Percentiles rank a stretch among this genome's conserved stretches.
phyloP scores from a whole-genome alignment of 2,797 vertebrate species.

The Centropyge bicolor region DNA sequence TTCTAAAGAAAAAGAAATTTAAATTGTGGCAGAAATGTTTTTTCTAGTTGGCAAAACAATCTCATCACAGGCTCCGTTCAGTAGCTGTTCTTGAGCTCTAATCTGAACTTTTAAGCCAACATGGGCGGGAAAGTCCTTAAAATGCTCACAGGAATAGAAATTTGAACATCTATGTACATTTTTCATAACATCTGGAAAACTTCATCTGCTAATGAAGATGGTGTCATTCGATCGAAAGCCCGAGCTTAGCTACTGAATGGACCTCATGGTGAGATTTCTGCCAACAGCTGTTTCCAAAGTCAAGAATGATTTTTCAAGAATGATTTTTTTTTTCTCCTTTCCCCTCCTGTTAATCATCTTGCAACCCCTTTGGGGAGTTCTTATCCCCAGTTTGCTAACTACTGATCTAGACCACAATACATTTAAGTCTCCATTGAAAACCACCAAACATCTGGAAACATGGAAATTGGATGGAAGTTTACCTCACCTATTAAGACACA shows the following conservation, averaged over 20 bases:
- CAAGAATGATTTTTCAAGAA: not conserved
- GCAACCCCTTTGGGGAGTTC: not conserved
- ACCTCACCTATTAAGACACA: not conserved
- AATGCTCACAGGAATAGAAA: not conserved
- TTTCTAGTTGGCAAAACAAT: not conserved
- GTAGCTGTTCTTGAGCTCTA: not conserved
- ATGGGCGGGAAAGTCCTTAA: not conserved
- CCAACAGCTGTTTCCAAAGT: constrained; percentile 10
- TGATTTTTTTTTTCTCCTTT: not conserved
- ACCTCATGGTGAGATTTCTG: constrained; percentile 8
- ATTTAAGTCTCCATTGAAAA: constrained; percentile 1
- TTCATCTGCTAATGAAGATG: not conserved
- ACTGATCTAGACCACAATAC: not conserved
- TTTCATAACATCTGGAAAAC: constrained; percentile 7
- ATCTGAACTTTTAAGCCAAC: not conserved
- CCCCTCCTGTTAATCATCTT: not conserved
- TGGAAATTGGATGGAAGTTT: not conserved
- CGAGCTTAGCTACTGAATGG: constrained; percentile 4
- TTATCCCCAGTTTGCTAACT: not conserved
- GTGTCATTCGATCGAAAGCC: not conserved
- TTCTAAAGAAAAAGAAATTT: not conserved
- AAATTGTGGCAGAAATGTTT: not conserved
- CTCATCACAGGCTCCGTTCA: not conserved
- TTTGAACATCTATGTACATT: constrained; percentile 1
- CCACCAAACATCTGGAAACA: not conserved